Evolutionary conservation across 2,113 vertebrate genomes (phyloP).

Genomic region (Plotosus lineatus): DNA sequence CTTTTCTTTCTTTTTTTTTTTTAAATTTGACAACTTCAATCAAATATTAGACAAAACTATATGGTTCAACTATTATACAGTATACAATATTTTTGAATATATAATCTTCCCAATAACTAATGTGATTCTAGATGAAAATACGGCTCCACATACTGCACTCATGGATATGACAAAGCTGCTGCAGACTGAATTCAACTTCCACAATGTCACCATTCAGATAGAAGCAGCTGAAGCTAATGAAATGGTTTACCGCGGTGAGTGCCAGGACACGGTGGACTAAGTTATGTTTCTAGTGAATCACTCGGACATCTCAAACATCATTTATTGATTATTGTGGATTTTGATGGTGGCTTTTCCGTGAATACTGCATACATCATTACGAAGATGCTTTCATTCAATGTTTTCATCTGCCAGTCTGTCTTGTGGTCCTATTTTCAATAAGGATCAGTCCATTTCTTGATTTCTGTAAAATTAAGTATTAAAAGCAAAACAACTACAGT

Average conservation of each 20-base stretch:
- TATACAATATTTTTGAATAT: not conserved
- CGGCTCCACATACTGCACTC: slow-evolving; percentile 71
- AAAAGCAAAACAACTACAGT: not conserved
- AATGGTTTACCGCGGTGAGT: slow-evolving; percentile 64
- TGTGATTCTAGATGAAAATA: slow-evolving; percentile 67
- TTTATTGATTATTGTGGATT: not conserved
- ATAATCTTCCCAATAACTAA: too few relatives aligned
- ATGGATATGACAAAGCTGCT: slow-evolving; percentile 72
- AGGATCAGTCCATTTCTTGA: not conserved
- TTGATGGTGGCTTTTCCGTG: not conserved
- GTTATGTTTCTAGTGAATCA: not conserved
- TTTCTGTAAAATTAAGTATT: not conserved
- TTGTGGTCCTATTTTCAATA: not conserved
- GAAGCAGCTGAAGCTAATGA: slow-evolving; percentile 70
- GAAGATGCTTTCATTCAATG: not conserved
- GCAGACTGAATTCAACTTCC: slow-evolving; percentile 76
- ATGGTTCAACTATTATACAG: not conserved
- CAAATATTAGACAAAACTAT: not conserved
- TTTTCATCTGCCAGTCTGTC: not conserved
- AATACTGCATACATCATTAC: not conserved
- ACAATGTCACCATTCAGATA: slow-evolving; percentile 81
- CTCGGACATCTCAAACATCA: not conserved
- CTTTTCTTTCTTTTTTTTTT: not conserved
- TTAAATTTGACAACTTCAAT: not conserved
- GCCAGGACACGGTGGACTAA: slow-evolving; percentile 60